phyloP scores from a whole-genome alignment of 2,888 invertebrate genomes.

The Synanthedon myopaeformis region DNA sequence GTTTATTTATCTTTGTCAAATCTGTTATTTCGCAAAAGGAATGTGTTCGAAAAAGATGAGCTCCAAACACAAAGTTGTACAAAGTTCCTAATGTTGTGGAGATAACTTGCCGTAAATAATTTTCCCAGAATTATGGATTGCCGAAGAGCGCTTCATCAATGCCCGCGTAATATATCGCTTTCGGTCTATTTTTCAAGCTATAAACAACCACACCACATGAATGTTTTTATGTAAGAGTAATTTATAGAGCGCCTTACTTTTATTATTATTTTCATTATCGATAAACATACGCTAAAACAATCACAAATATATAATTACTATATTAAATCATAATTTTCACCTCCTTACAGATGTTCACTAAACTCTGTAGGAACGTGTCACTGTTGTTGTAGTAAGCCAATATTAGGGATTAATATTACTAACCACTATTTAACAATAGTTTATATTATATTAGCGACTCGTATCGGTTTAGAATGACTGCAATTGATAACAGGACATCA shows the following conservation, averaged over 20 bases:
- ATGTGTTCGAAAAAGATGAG: constrained; percentile 13
- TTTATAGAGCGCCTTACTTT: constrained; percentile 15
- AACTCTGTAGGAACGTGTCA: too few species aligned
- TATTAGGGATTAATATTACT: too few species aligned
- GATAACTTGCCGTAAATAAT: constrained; percentile 27
- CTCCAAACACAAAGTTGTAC: constrained; percentile 15
- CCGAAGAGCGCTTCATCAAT: constrained; percentile 38
- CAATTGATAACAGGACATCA: too few species aligned
- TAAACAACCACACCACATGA: constrained; percentile 14
- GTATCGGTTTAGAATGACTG: too few species aligned
- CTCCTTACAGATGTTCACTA: too few species aligned
- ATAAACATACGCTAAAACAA: too few species aligned
- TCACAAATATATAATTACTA: too few species aligned
- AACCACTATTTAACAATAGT: too few species aligned
- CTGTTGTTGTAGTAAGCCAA: too few species aligned
- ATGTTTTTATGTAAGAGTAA: constrained; percentile 9
- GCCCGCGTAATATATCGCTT: constrained; percentile 31
- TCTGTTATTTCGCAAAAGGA: constrained; percentile 8
- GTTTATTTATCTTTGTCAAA: too few species aligned
- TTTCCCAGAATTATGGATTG: constrained; percentile 35
- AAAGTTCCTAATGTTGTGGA: constrained; percentile 22
- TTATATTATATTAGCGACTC: too few species aligned
- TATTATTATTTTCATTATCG: background rate
- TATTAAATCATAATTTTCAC: too few species aligned
- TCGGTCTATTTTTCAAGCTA: constrained; percentile 14